These are phyloP conservation scores for Strigamia crassipes DNA, from an alignment of 2,888 invertebrate species.

Conservation along the genomic window DNA sequence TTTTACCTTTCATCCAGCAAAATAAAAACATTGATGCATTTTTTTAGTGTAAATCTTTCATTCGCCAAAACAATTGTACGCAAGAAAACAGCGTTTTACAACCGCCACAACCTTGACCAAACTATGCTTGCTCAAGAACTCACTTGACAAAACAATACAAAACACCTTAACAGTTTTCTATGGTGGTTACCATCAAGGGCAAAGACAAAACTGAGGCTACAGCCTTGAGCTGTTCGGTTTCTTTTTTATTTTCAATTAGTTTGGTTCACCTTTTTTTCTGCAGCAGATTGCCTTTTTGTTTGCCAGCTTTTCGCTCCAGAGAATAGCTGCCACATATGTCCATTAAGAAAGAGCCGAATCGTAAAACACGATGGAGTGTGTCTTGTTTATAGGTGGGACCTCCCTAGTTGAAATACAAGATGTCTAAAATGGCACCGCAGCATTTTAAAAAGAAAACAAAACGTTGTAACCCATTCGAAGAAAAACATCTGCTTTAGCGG, in stretches of 20 bases:
- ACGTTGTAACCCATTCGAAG: no score
- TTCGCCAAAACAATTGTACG: no score
- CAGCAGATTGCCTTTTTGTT: background rate
- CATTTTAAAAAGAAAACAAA: background rate
- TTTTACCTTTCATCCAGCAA: background rate
- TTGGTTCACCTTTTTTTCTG: background rate
- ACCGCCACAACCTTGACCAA: background rate
- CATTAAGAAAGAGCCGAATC: background rate
- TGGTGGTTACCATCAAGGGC: background rate
- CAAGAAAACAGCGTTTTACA: no score
- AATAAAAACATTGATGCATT: no score
- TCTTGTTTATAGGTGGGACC: slow-evolving; percentile 1
- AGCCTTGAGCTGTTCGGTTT: background rate
- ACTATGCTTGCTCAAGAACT: background rate
- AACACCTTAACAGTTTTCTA: background rate
- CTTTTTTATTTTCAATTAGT: background rate
- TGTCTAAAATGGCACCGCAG: background rate
- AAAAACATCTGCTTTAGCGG: background rate
- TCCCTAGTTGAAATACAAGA: slow-evolving; percentile 4
- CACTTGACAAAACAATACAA: background rate
- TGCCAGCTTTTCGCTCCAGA: background rate
- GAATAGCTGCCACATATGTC: background rate
- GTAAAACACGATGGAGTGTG: slow-evolving; percentile 28
- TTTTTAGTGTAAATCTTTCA: no score
- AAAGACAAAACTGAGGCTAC: background rate